Evolutionary conservation across 2,113 vertebrate genomes (phyloP).

Genomic region (Pterophyllum scalare): DNA sequence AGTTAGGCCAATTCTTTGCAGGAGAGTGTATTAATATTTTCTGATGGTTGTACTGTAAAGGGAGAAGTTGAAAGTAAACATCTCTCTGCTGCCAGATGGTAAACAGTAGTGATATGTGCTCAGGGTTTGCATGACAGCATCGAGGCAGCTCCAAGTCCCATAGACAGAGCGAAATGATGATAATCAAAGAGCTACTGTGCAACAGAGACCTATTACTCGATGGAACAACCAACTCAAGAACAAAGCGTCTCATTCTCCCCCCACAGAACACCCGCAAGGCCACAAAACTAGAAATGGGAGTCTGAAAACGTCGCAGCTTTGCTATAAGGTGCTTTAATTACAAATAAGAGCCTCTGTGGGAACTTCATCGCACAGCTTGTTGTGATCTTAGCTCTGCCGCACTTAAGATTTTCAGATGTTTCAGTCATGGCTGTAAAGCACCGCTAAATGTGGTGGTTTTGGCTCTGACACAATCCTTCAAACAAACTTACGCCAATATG

Average conservation of each 20-base stretch:
- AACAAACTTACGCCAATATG: slow-evolving; percentile 31
- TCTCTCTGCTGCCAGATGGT: slow-evolving; percentile 55
- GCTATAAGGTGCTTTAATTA: slow-evolving; percentile 39
- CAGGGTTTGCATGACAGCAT: slow-evolving; percentile 34
- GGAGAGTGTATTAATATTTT: slow-evolving; percentile 15
- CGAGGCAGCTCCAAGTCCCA: slow-evolving; percentile 28
- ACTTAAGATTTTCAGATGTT: not conserved
- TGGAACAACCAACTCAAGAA: slow-evolving; percentile 34
- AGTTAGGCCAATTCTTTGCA: slow-evolving; percentile 23
- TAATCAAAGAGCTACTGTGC: slow-evolving; percentile 56
- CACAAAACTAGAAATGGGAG: slow-evolving; percentile 25
- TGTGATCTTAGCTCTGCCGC: slow-evolving; percentile 1
- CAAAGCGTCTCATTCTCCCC: slow-evolving; percentile 6
- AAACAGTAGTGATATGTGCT: slow-evolving; percentile 45
- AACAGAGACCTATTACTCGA: slow-evolving; percentile 42
- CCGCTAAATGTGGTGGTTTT: not conserved
- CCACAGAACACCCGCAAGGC: not conserved
- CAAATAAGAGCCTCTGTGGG: slow-evolving; percentile 22
- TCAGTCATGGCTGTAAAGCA: not conserved
- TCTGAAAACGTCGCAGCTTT: slow-evolving; percentile 16
- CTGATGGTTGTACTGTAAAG: slow-evolving; percentile 18
- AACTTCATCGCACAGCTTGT: slow-evolving; percentile 14
- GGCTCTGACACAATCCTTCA: not conserved
- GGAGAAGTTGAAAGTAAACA: slow-evolving; percentile 41
- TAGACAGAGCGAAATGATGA: slow-evolving; percentile 22